Evolutionary conservation across 1,140 invertebrate genomes (phyloP), one percentile per base, ranked within the genome.

Genomic region (Melitaea cinxia): DNA sequence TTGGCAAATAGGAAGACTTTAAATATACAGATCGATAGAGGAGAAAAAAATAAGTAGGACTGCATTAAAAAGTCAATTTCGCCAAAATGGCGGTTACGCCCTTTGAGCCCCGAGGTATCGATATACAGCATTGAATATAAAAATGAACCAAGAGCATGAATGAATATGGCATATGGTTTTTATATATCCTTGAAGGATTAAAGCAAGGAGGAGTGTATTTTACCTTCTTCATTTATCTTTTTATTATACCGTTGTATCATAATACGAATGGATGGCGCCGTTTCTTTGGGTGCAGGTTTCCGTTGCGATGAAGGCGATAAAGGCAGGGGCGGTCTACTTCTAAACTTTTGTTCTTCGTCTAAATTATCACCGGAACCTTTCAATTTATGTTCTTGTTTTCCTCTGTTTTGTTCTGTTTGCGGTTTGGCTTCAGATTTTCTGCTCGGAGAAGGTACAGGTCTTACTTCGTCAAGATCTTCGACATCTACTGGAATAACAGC

Each of bases 231-330:
- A 56, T 92, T 92, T 14, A 93, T 85, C 66, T 92, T 92, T 76
- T 91, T 91, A 70, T 94, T 94, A 70, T 94, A 95, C 66, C 92
- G 91, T 56, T 93, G 93, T 67, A 95, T 93, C 93, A 95, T 95
- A 64, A 94, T 92, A 45, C 92, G 84, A 35, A 95, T 94, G 57
- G 93, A 93, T 0, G 94, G 94, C 0, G 94, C 92, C 5, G 94
- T 93, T 77, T 94, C 94, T 73, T 94, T 94, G 0, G 83, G 70
- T 28, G 88, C 80, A 63, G 93, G 91, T 71, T 91, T 91, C 35
- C 91, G 80, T 45, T 88, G 90, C 1, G 91, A 88, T 4, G 91
- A 89, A n/a, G 93, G 93, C 0, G 93, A 93, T 17, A 88, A 81
- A 5, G 93, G 93, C 4, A 93, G 75, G 2, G 93, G 92, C 1